These are phyloP conservation scores for Stegana nigrithorax DNA, from an alignment of 2,888 invertebrate genomes.

Conservation along the genomic window DNA sequence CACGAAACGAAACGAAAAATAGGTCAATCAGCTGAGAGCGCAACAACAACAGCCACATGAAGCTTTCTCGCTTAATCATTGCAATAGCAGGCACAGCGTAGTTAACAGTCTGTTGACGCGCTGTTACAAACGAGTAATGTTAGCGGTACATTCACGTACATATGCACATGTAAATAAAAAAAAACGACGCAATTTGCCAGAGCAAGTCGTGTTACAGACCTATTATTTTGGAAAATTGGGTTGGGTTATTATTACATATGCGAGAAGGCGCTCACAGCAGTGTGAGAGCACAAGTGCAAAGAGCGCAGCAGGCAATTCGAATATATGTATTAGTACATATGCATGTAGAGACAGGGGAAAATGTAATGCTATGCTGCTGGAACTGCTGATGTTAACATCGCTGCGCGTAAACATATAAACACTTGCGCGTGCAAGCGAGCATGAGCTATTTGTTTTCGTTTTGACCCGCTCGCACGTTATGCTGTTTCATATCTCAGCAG, in stretches of 20 bases:
- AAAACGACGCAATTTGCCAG: not conserved
- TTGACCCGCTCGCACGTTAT: slow-evolving; percentile 11
- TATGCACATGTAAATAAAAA: not conserved
- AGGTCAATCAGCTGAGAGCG: no score
- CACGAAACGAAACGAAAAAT: no score
- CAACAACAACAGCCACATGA: slow-evolving; percentile 1
- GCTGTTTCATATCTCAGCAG: not conserved
- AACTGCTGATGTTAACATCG: no score
- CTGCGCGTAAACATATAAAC: no score
- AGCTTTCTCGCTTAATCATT: slow-evolving; percentile 36
- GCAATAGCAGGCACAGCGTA: slow-evolving; percentile 24
- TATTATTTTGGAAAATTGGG: slow-evolving; percentile 26
- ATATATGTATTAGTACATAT: not conserved
- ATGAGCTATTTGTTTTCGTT: slow-evolving; percentile 22
- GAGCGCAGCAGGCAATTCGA: not conserved
- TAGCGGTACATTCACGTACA: not conserved
- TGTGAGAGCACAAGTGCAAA: not conserved
- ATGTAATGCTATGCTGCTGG: no score
- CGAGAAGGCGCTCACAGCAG: not conserved
- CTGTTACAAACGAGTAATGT: slow-evolving; percentile 1
- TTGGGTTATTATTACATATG: slow-evolving; percentile 21
- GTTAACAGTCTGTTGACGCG: slow-evolving; percentile 25
- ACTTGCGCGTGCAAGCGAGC: not conserved
- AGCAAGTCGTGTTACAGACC: not conserved
- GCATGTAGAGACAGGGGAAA: no score